Percentiles rank a stretch among this genome's conserved stretches.
These are phyloP conservation scores for Pristionchus arcanus DNA, from an alignment of 2,888 invertebrate species.

Conservation along the genomic window DNA sequence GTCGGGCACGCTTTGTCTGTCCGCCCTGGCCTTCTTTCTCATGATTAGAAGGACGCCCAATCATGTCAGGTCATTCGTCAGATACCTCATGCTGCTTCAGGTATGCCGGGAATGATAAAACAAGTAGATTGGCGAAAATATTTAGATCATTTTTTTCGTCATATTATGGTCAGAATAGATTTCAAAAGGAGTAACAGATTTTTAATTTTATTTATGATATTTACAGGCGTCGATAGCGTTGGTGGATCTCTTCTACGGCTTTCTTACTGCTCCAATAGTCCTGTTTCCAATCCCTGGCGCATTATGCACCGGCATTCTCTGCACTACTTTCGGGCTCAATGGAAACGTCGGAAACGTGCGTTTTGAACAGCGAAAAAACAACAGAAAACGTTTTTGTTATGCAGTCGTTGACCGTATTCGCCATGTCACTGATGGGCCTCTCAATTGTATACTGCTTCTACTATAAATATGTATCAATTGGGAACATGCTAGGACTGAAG, in stretches of 20 bases:
- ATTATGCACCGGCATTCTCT: background rate
- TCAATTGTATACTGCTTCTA: background rate
- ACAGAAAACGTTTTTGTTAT: background rate
- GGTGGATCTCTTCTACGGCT: background rate
- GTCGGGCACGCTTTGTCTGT: background rate
- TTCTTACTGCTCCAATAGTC: background rate
- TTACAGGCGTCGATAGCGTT: background rate
- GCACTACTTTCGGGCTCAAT: background rate
- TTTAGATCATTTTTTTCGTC: background rate
- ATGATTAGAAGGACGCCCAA: background rate
- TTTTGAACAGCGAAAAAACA: background rate
- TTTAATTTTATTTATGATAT: background rate
- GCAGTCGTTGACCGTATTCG: background rate
- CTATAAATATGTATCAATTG: background rate
- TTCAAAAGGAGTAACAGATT: too few relatives aligned
- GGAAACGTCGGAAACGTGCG: background rate
- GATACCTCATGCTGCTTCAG: background rate
- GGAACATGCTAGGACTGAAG: background rate
- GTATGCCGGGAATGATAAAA: background rate
- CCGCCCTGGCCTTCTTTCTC: background rate
- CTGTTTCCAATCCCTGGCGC: background rate
- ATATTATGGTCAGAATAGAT: background rate
- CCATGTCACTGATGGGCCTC: background rate
- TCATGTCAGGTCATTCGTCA: background rate
- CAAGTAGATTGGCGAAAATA: background rate